Conservation (phyloP, 1,140 invertebrate species). For the Calephelis virginiensis region DNA sequence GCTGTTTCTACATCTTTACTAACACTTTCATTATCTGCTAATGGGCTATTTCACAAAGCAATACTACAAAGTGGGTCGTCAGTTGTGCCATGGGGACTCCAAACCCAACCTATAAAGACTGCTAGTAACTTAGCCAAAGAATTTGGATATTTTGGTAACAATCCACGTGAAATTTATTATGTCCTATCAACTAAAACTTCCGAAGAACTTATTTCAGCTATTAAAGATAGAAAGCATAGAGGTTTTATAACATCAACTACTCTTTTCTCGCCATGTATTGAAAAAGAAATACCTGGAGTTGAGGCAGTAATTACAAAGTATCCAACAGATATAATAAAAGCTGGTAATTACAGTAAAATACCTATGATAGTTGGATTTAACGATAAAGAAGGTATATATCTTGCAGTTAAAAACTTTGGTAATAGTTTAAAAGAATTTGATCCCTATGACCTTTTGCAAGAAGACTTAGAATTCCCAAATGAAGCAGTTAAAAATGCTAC, state of each 20-base stretch:
- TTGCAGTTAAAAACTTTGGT: conserved; percentile 55
- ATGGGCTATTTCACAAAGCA: conserved; percentile 60
- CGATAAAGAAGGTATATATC: conserved; percentile 68
- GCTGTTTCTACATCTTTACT: conserved; percentile 66
- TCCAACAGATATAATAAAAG: conserved; percentile 54
- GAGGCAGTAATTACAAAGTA: conserved; percentile 54
- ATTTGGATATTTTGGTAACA: conserved; percentile 55
- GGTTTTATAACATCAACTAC: conserved; percentile 51
- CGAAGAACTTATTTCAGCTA: conserved; percentile 49
- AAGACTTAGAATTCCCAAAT: conserved; percentile 53
- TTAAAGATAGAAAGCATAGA: conserved; percentile 44
- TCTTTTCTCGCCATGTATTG: conserved; percentile 64
- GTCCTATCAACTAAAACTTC: conserved; percentile 50
- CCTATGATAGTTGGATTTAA: conserved; percentile 70
- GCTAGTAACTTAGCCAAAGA: conserved; percentile 59
- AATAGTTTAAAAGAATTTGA: conserved; percentile 44
- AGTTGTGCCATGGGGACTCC: conserved; percentile 80
- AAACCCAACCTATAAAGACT: conserved; percentile 59
- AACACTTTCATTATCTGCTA: conserved; percentile 57
- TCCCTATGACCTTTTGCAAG: conserved; percentile 38
- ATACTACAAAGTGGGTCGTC: conserved; percentile 86
- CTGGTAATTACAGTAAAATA: conserved; percentile 64
- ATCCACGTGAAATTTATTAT: conserved; percentile 59
- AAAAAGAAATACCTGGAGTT: conserved; percentile 52
- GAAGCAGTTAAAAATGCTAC: conserved; percentile 46